Base-by-base conservation (phyloP, 2,888 invertebrate genomes). In the Volucella inanis region DNA sequence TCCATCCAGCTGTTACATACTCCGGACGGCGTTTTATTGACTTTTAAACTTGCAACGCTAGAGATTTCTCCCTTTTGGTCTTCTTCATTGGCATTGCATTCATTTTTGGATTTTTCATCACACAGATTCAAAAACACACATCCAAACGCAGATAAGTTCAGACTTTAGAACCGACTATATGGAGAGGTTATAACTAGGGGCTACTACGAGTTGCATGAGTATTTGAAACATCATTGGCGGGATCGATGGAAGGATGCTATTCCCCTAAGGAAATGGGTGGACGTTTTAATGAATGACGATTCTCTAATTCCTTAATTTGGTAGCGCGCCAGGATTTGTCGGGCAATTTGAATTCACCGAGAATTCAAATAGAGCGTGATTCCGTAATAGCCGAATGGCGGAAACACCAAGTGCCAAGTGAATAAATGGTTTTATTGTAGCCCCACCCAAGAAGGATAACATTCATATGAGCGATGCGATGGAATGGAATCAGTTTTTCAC, bases 261-360 rank as follows among this genome's bases (percentile, higher is more conserved):
- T 72, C 72, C 76, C 80, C 76, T 11, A 71, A 85, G 85, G 85
- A 85, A 85, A 85, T 85, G 85, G 81, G 85, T 85, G 85, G 85
- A 85, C 85, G 54, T 81, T 79, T 84, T 85, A 85, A 81, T 85
- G 85, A 85, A 85, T 85, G 80, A 81, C 71, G 85, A 85, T 81
- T 85, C 76, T 76, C 85, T 85, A 85, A 85, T 85, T 85, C 76
- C 85, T 85, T 85, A 85, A 85, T 85, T 85, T 85, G 85, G 85
- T 85, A 85, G 71, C 67, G 80, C 72, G 80, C 85, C 85, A 85
- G 85, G 81, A 85, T 85, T 85, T 77, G 80, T 77, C 72, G 80
- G 85, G 85, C 80, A 81, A 85, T 85, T 85, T 81, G 80, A 85
- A 81, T 81, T 80, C 76, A 76, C 80, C 67, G 72, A 81, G 72